These are phyloP conservation scores for Eupristina koningsbergeri DNA, from an alignment of 1,140 invertebrate genomes.

Conservation along the genomic window DNA sequence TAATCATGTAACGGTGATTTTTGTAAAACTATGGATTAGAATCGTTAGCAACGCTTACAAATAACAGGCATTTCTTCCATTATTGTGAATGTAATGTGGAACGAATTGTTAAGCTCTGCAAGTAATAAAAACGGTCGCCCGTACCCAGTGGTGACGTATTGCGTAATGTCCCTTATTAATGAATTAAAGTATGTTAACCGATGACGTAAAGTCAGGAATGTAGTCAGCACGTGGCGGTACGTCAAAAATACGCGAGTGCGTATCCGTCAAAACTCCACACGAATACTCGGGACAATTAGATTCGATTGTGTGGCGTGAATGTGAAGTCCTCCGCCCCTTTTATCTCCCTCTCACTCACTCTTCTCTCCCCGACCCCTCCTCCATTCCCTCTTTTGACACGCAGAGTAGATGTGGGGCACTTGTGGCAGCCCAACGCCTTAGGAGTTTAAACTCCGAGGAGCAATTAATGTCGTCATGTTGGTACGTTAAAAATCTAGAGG, in stretches of 20 bases:
- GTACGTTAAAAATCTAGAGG: constrained; percentile 46
- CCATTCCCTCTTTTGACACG: not conserved
- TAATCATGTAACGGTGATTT: not conserved
- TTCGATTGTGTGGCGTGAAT: not conserved
- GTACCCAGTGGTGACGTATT: not conserved
- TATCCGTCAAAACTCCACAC: not conserved
- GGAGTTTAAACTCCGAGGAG: constrained; percentile 50
- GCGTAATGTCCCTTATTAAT: constrained; percentile 8
- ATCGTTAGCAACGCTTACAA: not conserved
- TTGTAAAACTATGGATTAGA: not conserved
- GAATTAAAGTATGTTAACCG: constrained; percentile 32
- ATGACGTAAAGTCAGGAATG: constrained; percentile 27
- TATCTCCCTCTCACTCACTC: not conserved
- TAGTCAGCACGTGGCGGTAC: not conserved
- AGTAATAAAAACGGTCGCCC: not conserved
- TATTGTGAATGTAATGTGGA: not conserved
- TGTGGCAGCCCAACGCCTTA: not conserved
- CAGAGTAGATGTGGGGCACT: no score
- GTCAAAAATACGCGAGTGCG: constrained; percentile 23
- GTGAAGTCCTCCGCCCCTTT: not conserved
- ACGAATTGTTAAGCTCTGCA: not conserved
- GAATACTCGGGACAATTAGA: constrained; percentile 33
- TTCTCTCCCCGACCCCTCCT: not conserved
- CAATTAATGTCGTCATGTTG: constrained; percentile 48
- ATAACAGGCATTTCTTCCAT: not conserved